Base-by-base conservation (phyloP, 2,113 vertebrate genomes). In the Otus sunia region DNA sequence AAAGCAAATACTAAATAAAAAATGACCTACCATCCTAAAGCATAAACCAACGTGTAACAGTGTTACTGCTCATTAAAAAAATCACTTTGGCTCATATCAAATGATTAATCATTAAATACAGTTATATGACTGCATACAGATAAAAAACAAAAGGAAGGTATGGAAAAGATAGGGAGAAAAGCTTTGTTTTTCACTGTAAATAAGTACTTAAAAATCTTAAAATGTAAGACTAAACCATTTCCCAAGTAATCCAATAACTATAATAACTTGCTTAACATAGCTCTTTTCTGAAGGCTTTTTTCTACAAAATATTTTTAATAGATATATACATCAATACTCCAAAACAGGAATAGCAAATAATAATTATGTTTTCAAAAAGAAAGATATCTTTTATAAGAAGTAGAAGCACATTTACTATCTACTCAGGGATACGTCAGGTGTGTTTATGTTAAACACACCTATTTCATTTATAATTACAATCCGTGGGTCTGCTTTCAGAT, bases 1-100 rank as follows among this genome's bases (percentile, higher is more conserved):
- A 94, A 91, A 92, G 19, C 19, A 93, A 93, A 91, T 81, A 64
- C 81, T 92, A 95, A 94, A 96, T 91, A 72, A 94, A 89, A 80
- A 75, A 96, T 74, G 0, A 60, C 8, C 49, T 86, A 59, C 18
- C 39, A 45, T 88, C 15, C 34, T 78, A 91, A 86, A 96, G 15
- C 13, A 32, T 56, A 64, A 86, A 90, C 1, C 17, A 45, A 69
- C 1, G 0, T 41, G 18, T 45, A 86, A 27, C 3, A 29, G 19
- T 58, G 53, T 20, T 86, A 67, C 55, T 53, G 52, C 25, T 76
- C 50, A 39, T 62, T 60, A 45, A 66, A 72, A 58, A 75, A 52
- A 43, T 16, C 12, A 9, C 17, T 80, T 63, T 86, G 64, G 29
- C 39, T 93, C 63, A n/a, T n/a, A 56, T 32, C 2, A 88, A 80